Conservation (phyloP, 92 coral and sea anemone species). For the Epizoanthus fatuus region DNA sequence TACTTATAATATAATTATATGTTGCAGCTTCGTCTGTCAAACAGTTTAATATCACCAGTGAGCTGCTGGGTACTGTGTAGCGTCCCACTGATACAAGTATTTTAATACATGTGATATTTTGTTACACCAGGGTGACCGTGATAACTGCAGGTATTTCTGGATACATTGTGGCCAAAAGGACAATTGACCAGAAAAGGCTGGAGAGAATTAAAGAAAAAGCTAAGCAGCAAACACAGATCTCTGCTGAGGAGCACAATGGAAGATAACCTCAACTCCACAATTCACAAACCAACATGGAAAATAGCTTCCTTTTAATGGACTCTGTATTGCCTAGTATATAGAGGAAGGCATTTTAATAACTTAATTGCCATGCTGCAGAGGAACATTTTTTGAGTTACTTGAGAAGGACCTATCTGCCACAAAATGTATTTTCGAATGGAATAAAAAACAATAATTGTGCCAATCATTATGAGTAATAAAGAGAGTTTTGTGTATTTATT, state of each 20-base stretch:
- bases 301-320: too few relatives aligned
- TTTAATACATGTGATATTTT: neutral
- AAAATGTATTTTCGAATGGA: too few relatives aligned
- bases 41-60: too few relatives aligned
- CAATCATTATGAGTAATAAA: too few relatives aligned
- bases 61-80: too few relatives aligned
- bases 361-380: too few relatives aligned
- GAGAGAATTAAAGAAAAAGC: slow-evolving; percentile 88
- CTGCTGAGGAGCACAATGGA: neutral
- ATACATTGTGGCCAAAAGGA: slow-evolving; percentile 87
- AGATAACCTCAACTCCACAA: neutral
- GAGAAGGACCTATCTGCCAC: too few relatives aligned
- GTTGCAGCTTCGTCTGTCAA: neutral
- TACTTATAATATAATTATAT: neutral
- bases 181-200: slow-evolving; percentile 89
- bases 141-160: slow-evolving; percentile 90
- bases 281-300: neutral
- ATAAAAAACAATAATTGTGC: too few relatives aligned
- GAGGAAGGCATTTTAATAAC: too few relatives aligned
- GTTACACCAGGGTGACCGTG: slow-evolving; percentile 85
- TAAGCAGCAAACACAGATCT: slow-evolving; percentile 13
- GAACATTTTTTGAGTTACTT: too few relatives aligned
- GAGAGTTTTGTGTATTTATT: too few relatives aligned
- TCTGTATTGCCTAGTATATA: too few relatives aligned
- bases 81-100: neutral